phyloP scores from a whole-genome alignment of 2,888 invertebrate genomes.

The Hymenopus coronatus region DNA sequence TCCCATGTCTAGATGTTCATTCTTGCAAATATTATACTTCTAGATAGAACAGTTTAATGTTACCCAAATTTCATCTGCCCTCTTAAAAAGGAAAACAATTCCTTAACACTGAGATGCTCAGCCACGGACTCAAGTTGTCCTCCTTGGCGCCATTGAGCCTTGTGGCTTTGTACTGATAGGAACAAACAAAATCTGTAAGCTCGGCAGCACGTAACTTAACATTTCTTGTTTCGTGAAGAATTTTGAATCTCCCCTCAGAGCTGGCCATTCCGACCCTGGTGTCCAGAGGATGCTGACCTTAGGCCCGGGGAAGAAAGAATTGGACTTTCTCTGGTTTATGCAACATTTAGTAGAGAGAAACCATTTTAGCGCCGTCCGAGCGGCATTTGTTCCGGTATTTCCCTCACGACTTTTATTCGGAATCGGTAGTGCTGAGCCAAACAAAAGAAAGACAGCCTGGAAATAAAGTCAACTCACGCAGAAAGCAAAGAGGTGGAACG shows the following conservation, averaged over 20 bases:
- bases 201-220: neutral
- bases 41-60: too few species aligned
- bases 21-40: too few species aligned
- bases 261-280: neutral
- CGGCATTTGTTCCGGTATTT: neutral
- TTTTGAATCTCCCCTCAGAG: neutral
- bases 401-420: neutral
- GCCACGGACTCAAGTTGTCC: too few species aligned
- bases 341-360: conserved; percentile 1
- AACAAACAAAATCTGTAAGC: neutral
- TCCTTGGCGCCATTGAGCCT: too few species aligned
- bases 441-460: neutral
- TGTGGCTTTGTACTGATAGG: too few species aligned
- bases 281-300: neutral
- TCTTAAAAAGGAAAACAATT: too few species aligned
- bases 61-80: too few species aligned
- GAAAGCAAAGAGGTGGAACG: neutral
- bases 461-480: neutral
- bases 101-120: too few species aligned
- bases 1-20: too few species aligned
- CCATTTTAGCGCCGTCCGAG: neutral
- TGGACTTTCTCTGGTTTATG: neutral
- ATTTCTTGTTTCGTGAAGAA: neutral
- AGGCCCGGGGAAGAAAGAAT: neutral
- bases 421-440: neutral